A percentile compares a stretch with the other conserved stretches of the same genome.
These are phyloP conservation scores for Epinephelus malabaricus DNA, from an alignment of 2,797 vertebrate species.

Conservation along the genomic window DNA sequence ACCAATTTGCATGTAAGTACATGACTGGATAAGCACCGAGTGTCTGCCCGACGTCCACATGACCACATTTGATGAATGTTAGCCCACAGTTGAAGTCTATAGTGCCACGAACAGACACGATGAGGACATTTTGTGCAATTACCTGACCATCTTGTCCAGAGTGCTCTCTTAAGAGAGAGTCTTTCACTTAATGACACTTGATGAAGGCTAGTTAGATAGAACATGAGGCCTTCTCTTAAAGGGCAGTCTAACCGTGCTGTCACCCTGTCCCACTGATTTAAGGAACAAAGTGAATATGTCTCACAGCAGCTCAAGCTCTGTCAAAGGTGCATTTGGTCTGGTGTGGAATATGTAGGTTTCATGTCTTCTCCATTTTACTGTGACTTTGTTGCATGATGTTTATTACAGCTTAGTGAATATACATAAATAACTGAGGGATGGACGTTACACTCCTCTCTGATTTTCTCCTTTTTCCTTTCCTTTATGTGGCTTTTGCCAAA, in stretches of 20 bases:
- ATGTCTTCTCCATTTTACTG: not conserved
- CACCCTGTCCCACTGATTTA: conserved; percentile 6
- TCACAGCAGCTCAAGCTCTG: conserved; percentile 15
- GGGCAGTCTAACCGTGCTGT: conserved; percentile 17
- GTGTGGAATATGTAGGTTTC: not conserved
- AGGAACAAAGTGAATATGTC: conserved; percentile 1
- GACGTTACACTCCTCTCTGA: not conserved
- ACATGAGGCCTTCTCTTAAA: conserved; percentile 28
- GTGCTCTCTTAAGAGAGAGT: conserved; percentile 12
- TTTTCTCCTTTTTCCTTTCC: not conserved
- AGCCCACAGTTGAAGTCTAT: conserved; percentile 10
- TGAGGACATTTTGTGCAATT: conserved; percentile 40
- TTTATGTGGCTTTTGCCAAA: not conserved
- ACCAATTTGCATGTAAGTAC: conserved; percentile 51
- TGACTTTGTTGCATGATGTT: not conserved
- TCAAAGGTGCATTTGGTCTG: not conserved
- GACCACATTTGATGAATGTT: conserved; percentile 27
- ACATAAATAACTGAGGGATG: not conserved
- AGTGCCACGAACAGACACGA: conserved; percentile 13
- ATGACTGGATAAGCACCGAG: conserved; percentile 31
- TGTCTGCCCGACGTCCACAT: conserved; percentile 24
- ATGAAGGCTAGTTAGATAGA: conserved; percentile 14
- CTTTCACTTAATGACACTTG: conserved; percentile 26
- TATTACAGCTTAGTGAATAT: not conserved
- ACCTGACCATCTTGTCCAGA: conserved; percentile 24